Evolutionary conservation across 1,140 invertebrate genomes (phyloP).

Genomic region (Eumeta japonica): DNA sequence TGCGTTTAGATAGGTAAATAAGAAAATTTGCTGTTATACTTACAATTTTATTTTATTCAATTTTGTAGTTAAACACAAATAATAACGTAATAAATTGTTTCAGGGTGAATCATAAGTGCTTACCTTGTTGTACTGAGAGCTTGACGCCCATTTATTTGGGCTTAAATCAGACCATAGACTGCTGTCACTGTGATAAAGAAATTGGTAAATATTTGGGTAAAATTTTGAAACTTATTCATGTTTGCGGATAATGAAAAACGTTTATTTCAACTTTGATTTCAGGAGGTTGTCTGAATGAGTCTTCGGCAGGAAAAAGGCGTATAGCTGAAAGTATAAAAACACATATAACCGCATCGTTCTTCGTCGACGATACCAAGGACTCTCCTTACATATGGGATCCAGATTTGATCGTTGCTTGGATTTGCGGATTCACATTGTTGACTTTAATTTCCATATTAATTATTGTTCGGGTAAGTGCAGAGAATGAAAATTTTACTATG

Average conservation of each 20-base stretch:
- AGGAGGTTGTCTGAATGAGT: constrained; percentile 46
- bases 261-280: background rate
- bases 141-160: constrained; percentile 33
- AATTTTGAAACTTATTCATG: background rate
- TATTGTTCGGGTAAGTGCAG: constrained; percentile 29
- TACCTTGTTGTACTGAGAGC: constrained; percentile 64
- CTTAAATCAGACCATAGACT: constrained; percentile 50
- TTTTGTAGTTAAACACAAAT: background rate
- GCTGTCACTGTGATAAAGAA: constrained; percentile 66
- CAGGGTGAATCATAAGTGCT: constrained; percentile 69
- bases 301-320: constrained; percentile 46
- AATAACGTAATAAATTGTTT: constrained; percentile 5
- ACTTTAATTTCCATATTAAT: constrained; percentile 22
- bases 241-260: background rate
- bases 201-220: constrained; percentile 60
- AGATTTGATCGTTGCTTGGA: constrained; percentile 29
- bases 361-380: constrained; percentile 35
- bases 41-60: constrained; percentile 6
- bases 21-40: constrained; percentile 3
- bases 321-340: constrained; percentile 38
- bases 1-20: constrained; percentile 63
- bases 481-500: background rate
- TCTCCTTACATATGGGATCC: constrained; percentile 26
- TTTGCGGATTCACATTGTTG: constrained; percentile 23
- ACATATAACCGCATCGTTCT: constrained; percentile 41